Percentiles rank a stretch among this genome's conserved stretches.
phyloP scores from a whole-genome alignment of 2,113 vertebrate genomes.

The Girardinichthys multiradiatus region DNA sequence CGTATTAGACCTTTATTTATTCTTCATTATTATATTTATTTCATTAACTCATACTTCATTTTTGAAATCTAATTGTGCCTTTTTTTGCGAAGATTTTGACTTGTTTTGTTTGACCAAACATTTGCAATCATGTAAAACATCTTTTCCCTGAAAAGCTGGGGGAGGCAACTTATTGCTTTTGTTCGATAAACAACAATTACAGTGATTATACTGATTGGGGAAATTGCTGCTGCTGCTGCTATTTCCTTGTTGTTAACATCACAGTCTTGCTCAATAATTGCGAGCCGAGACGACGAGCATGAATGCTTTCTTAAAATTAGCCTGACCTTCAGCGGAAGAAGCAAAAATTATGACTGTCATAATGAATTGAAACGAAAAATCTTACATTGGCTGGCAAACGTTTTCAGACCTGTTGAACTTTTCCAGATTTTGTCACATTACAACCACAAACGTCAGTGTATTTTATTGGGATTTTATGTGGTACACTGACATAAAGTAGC shows the following conservation, averaged over 20 bases:
- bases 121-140: neutral
- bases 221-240: neutral
- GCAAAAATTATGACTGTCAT: no score
- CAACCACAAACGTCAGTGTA: neutral
- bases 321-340: neutral
- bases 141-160: neutral
- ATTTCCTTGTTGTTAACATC: neutral
- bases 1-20: no score
- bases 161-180: neutral
- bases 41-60: no score
- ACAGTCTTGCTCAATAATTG: slow-evolving; percentile 4
- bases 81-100: neutral
- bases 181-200: neutral
- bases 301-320: neutral
- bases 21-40: no score
- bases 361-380: neutral
- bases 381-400: neutral
- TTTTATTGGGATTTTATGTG: neutral
- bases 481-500: neutral
- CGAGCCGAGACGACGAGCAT: neutral
- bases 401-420: neutral
- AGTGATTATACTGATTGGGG: neutral
- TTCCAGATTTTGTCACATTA: neutral
- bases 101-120: neutral
- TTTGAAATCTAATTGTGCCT: neutral